These are phyloP conservation scores for Trachelus iudaicus DNA, from an alignment of 2,888 invertebrate genomes.

Conservation along the genomic window DNA sequence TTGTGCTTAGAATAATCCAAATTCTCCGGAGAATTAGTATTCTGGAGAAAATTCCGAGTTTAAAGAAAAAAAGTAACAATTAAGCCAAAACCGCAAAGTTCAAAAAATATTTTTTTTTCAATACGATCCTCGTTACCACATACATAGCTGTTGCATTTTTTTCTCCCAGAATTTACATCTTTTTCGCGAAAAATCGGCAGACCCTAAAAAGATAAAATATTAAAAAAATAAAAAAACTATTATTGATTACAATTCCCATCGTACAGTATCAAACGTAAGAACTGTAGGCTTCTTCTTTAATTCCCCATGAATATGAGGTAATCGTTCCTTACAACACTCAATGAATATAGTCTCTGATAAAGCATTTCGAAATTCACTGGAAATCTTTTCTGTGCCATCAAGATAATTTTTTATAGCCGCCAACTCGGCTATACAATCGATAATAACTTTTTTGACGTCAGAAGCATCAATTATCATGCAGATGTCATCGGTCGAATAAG, in stretches of 20 bases:
- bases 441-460: conserved; percentile 16
- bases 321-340: conserved; percentile 2
- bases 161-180: background rate
- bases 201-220: background rate
- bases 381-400: conserved; percentile 20
- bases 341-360: conserved; percentile 10
- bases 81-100: background rate
- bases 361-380: conserved; percentile 21
- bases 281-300: background rate
- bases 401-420: conserved; percentile 24
- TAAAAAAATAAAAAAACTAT: background rate
- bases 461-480: conserved; percentile 11
- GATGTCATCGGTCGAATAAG: conserved; percentile 17
- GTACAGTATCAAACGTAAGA: background rate
- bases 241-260: background rate
- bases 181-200: background rate
- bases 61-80: background rate
- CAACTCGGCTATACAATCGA: conserved; percentile 25
- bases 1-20: background rate
- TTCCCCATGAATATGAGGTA: background rate
- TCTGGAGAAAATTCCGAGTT: background rate
- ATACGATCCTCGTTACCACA: background rate
- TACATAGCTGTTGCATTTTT: background rate
- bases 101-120: background rate
- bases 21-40: background rate